Percentiles rank a stretch among this genome's conserved stretches.
These are phyloP conservation scores for Coturnix japonica DNA, from an alignment of 2,113 vertebrate genomes.

Conservation along the genomic window DNA sequence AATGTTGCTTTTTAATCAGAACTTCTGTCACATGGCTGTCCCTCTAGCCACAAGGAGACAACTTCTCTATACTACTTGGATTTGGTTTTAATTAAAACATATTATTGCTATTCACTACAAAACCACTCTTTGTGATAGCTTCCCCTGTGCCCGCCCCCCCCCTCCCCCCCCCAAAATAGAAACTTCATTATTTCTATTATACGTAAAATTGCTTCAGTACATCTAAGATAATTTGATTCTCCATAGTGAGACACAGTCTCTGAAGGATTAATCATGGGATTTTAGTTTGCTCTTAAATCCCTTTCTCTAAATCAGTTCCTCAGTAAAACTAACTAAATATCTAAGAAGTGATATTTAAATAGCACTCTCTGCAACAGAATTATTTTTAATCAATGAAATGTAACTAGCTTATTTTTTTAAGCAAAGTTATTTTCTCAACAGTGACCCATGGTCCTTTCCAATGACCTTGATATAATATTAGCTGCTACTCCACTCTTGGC, in stretches of 20 bases:
- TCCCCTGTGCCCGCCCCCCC: too few relatives aligned
- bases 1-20: background rate
- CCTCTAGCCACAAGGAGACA: background rate
- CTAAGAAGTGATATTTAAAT: background rate
- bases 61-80: background rate
- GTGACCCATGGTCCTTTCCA: background rate
- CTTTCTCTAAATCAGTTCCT: background rate
- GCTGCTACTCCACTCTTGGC: background rate
- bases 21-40: background rate
- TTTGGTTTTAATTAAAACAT: background rate
- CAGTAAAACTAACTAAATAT: background rate
- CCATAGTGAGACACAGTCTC: background rate
- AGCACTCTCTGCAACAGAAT: background rate
- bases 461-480: background rate
- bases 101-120: background rate
- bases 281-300: background rate
- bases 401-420: background rate
- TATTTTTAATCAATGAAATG: background rate
- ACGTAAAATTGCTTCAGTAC: background rate
- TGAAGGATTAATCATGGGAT: background rate
- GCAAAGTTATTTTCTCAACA: background rate
- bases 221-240: background rate
- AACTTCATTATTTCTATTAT: background rate
- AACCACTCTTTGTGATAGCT: rapidly evolving
- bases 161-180: background rate